A percentile compares a stretch with the other conserved stretches of the same genome.
These are phyloP conservation scores for Hydrozoanthus tunicans DNA, from an alignment of 64 coral and sea anemone species.

Conservation along the genomic window DNA sequence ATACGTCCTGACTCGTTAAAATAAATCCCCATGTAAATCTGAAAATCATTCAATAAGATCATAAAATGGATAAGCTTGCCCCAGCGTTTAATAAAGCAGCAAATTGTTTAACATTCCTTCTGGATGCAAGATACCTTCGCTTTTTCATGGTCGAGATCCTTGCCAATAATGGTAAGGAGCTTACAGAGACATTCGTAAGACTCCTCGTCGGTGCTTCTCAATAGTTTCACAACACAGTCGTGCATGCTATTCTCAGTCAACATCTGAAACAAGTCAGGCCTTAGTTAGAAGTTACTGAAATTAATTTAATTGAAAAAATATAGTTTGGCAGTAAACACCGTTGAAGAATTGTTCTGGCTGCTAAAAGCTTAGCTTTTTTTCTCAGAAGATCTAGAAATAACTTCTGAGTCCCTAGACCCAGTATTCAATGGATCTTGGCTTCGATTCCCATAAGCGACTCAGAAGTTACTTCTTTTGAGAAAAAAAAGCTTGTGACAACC, in stretches of 20 bases:
- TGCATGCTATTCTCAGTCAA: slow-evolving; percentile 94
- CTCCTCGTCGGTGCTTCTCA: slow-evolving; percentile 74
- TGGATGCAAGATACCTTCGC: slow-evolving; percentile 66
- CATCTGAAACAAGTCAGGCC: slow-evolving; percentile 55
- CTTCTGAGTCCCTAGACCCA: no score
- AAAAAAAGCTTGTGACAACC: no score
- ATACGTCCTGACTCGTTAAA: no score
- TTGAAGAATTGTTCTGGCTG: no score
- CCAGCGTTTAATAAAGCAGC: no score
- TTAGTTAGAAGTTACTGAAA: neutral
- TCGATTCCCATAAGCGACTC: no score
- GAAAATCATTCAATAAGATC: no score
- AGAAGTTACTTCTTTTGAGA: no score
- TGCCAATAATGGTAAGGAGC: slow-evolving; percentile 87
- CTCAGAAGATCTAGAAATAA: no score
- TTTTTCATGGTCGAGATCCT: slow-evolving; percentile 84
- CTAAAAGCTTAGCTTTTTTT: no score
- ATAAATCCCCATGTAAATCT: no score
- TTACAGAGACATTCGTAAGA: slow-evolving; percentile 83
- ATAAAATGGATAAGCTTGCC: neutral
- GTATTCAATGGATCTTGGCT: no score
- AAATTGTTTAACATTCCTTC: neutral
- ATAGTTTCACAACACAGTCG: slow-evolving; percentile 82
- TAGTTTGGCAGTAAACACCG: neutral
- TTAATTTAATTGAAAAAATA: neutral